These are phyloP conservation scores for Thumatha senex DNA, from an alignment of 2,888 invertebrate species.

Conservation along the genomic window DNA sequence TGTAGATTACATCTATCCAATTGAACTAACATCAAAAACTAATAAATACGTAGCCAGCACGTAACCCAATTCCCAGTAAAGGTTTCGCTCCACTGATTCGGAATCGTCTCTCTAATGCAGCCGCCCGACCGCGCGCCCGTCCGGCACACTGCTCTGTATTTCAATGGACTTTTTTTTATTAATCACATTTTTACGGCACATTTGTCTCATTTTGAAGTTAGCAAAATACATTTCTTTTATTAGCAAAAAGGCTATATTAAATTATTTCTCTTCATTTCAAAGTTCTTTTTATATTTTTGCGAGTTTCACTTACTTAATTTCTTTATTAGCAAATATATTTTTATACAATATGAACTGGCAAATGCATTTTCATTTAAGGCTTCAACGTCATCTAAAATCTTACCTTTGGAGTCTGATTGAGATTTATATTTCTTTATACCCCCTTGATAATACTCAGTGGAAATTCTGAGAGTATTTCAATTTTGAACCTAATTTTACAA, in stretches of 20 bases:
- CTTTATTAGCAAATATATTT: neutral
- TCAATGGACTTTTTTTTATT: slow-evolving; percentile 25
- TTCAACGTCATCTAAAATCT: no score
- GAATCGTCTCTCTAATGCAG: slow-evolving; percentile 40
- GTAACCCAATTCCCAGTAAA: slow-evolving; percentile 35
- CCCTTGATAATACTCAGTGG: no score
- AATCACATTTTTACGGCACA: slow-evolving; percentile 24
- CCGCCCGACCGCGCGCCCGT: slow-evolving; percentile 19
- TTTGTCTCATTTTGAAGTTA: slow-evolving; percentile 14
- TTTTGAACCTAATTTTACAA: no score
- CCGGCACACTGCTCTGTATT: slow-evolving; percentile 17
- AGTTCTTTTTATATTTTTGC: neutral
- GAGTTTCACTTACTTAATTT: neutral
- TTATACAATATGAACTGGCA: no score
- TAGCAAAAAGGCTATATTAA: neutral
- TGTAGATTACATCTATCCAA: slow-evolving; percentile 16
- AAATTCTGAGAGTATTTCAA: no score
- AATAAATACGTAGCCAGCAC: slow-evolving; percentile 16
- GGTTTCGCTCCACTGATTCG: slow-evolving; percentile 34
- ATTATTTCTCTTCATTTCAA: neutral
- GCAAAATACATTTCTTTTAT: slow-evolving; percentile 13
- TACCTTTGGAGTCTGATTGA: no score
- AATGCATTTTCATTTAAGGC: no score
- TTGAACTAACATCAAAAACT: slow-evolving; percentile 34
- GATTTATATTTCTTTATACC: no score